Conservation (phyloP, 2,113 vertebrate species). For the Crotalus helleri region DNA sequence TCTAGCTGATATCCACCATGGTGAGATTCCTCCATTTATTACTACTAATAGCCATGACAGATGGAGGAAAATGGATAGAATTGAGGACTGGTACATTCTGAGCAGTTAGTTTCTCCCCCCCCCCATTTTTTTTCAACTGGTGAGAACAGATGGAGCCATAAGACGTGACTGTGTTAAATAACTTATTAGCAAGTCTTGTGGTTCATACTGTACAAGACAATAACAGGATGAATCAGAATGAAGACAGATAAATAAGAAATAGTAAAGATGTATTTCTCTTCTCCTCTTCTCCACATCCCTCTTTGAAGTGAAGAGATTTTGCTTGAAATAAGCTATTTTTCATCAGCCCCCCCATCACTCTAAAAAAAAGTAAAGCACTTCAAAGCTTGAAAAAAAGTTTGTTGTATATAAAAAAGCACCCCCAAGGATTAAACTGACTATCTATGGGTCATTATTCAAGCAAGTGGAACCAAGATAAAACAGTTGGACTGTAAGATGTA, state of each 20-base stretch:
- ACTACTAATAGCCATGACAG: conserved; percentile 2
- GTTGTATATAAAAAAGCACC: conserved; percentile 8
- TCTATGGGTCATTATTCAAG: conserved; percentile 44
- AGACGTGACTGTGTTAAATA: conserved; percentile 29
- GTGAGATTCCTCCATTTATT: background rate
- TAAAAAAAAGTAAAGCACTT: conserved; percentile 45
- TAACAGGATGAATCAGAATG: conserved; percentile 24
- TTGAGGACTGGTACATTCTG: background rate
- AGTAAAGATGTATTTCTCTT: background rate
- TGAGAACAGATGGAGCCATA: conserved; percentile 7
- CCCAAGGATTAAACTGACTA: conserved; percentile 54
- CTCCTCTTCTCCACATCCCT: conserved; percentile 39
- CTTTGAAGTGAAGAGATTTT: conserved; percentile 45
- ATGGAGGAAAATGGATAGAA: background rate
- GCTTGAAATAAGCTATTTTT: conserved; percentile 48
- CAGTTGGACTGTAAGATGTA: conserved; percentile 32
- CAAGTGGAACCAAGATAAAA: conserved; percentile 40
- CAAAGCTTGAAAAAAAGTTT: conserved; percentile 43
- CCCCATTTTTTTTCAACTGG: conserved; percentile 9
- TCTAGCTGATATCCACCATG: background rate
- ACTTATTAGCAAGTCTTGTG: conserved; percentile 32
- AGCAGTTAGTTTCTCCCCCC: background rate
- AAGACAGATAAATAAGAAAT: conserved; percentile 56
- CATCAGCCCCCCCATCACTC: conserved; percentile 49
- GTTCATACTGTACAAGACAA: conserved; percentile 48